phyloP scores from a whole-genome alignment of 1,140 invertebrate species.

The Oryctes rhinoceros region DNA sequence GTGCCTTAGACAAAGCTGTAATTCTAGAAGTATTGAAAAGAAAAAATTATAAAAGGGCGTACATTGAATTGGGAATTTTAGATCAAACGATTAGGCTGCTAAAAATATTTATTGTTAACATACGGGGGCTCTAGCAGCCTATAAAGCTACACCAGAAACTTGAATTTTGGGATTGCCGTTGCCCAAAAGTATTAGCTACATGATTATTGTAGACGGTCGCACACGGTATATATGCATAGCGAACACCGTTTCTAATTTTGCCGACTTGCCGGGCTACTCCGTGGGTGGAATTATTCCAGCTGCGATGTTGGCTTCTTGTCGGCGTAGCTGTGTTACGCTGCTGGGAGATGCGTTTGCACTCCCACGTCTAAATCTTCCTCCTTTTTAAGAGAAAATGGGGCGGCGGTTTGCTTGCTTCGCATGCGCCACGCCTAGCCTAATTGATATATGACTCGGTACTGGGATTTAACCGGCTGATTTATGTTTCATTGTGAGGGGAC shows the following conservation, averaged over 20 bases:
- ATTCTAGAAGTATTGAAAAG: too few species aligned
- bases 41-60: too few species aligned
- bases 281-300: background rate
- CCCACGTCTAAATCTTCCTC: background rate
- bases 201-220: background rate
- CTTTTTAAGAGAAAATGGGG: background rate
- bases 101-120: too few species aligned
- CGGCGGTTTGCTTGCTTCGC: background rate
- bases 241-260: background rate
- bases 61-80: too few species aligned
- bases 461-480: background rate
- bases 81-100: too few species aligned
- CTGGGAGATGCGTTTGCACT: background rate
- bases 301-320: background rate
- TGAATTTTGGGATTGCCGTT: too few species aligned
- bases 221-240: background rate
- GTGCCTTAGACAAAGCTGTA: too few species aligned
- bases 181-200: too few species aligned
- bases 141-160: too few species aligned
- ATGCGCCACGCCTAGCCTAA: background rate
- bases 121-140: too few species aligned
- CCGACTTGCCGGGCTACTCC: background rate
- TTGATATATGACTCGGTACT: conserved; percentile 1
- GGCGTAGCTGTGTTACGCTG: background rate
- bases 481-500: background rate